phyloP scores from a whole-genome alignment of 2,888 invertebrate species.

The Griposia aprilina region DNA sequence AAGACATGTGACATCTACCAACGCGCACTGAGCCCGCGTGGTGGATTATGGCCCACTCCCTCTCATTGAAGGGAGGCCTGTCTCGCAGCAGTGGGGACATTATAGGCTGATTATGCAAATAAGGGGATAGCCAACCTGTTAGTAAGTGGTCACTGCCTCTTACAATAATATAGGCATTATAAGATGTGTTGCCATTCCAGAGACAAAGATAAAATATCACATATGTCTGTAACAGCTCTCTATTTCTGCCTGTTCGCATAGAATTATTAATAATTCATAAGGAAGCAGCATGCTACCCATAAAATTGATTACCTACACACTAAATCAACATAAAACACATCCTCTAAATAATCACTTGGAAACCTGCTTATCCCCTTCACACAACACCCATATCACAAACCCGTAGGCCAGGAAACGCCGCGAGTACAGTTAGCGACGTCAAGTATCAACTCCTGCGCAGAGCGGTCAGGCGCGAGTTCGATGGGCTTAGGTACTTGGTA shows the following conservation, averaged over 20 bases:
- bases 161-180: too few species aligned
- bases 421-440: slow-evolving; percentile 61
- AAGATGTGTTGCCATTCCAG: too few species aligned
- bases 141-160: too few species aligned
- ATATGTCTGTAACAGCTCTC: not conserved
- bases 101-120: too few species aligned
- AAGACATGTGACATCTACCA: too few species aligned
- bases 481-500: slow-evolving; percentile 24
- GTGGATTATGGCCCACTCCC: too few species aligned
- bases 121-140: too few species aligned
- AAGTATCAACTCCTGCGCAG: slow-evolving; percentile 49
- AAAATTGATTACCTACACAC: slow-evolving; percentile 18
- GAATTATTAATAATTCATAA: slow-evolving; percentile 2
- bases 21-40: too few species aligned
- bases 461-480: slow-evolving; percentile 37
- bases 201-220: not conserved
- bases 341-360: not conserved
- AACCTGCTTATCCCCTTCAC: slow-evolving; percentile 37
- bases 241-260: not conserved
- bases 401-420: slow-evolving; percentile 62
- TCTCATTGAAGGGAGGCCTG: too few species aligned
- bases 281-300: slow-evolving; percentile 14
- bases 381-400: slow-evolving; percentile 52
- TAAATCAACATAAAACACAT: slow-evolving; percentile 46
- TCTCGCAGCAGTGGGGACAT: too few species aligned